Base-by-base conservation (phyloP, 2,888 invertebrate genomes). In the Hipparchia sbordonii region DNA sequence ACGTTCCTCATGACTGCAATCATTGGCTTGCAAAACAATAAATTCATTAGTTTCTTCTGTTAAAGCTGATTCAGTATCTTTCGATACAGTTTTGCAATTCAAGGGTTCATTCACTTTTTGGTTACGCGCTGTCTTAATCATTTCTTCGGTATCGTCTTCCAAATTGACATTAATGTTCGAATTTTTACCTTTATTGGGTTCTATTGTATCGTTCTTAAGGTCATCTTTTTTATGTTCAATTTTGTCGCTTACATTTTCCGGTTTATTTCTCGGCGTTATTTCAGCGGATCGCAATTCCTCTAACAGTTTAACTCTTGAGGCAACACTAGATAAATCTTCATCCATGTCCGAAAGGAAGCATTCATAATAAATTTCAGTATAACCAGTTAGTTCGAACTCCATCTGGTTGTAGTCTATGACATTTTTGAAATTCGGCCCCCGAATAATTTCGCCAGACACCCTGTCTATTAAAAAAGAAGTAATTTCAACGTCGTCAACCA, bases 311-410 rank as follows among this genome's bases (percentile, higher is more conserved):
- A 88, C 90, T 76, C 92, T 87, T 0, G 92, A 92, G 1, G 88
- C 84, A 0, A 92, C 84, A 71, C 91, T 91, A 8, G 84, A 83
- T 13, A 92, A 70, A 76, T 91, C 90, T 66, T 91, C 90, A 0
- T 87, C 86, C 76, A 87, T 80, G 45, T 86, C 87, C 23, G 87
- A 85, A 2, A 90, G 72, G 4, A 90, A 80, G 65, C 86, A 87
- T 76, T 92, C 90, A 62, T 88, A 90, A 77, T 93, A 93, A 59
- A 92, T 90, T 76, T 92, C 92, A 0, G 86, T 88, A 61, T 87
- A 90, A 0, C 90, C 92, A 8, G 85, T 87, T n/a, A 92, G 57
- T 73, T 92, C 92, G 75, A 93, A 92, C 12, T 92, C 91, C 84
- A 92, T 92, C 74, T 89, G 89, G 9, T 82, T 81, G 66, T 92